phyloP scores from a whole-genome alignment of 2,888 invertebrate species.

The Argyresthia goedartella region DNA sequence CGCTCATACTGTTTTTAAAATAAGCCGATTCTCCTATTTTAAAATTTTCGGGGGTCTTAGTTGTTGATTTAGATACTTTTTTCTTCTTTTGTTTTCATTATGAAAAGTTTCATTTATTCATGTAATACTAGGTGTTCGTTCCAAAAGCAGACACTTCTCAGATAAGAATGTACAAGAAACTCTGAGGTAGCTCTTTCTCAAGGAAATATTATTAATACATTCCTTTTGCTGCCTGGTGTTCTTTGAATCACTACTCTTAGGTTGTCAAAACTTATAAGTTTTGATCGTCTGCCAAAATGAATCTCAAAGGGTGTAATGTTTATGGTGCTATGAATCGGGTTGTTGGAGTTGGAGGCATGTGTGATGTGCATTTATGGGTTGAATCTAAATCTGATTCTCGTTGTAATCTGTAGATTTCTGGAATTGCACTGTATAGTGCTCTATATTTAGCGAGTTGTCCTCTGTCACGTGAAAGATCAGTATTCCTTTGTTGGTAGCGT shows the following conservation, averaged over 20 bases:
- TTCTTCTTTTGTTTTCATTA: conserved; percentile 1
- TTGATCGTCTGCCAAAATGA: conserved; percentile 9
- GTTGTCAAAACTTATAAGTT: conserved; percentile 9
- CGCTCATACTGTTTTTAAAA: conserved; percentile 12
- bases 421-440: conserved; percentile 13
- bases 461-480: too few relatives aligned
- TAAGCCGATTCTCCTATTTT: conserved; percentile 4
- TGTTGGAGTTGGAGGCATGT: conserved; percentile 9
- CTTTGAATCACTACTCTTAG: conserved; percentile 6
- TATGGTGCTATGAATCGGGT: conserved; percentile 6
- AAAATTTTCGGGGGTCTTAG: conserved; percentile 1
- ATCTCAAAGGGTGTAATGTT: conserved; percentile 9
- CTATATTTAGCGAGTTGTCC: too few relatives aligned
- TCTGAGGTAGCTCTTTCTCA: conserved; percentile 2
- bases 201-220: conserved; percentile 5
- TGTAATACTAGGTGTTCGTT: too few relatives aligned
- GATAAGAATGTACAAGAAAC: too few relatives aligned
- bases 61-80: conserved; percentile 6
- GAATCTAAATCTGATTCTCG: conserved; percentile 7
- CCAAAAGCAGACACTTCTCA: too few relatives aligned
- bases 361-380: conserved; percentile 8
- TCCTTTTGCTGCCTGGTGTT: conserved; percentile 7
- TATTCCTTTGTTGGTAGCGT: too few relatives aligned
- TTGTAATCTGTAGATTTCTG: conserved; percentile 7
- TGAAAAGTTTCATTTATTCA: conserved; percentile 5